These are phyloP conservation scores for Zaprionus bogoriensis DNA, from an alignment of 2,888 invertebrate species.

Conservation along the genomic window DNA sequence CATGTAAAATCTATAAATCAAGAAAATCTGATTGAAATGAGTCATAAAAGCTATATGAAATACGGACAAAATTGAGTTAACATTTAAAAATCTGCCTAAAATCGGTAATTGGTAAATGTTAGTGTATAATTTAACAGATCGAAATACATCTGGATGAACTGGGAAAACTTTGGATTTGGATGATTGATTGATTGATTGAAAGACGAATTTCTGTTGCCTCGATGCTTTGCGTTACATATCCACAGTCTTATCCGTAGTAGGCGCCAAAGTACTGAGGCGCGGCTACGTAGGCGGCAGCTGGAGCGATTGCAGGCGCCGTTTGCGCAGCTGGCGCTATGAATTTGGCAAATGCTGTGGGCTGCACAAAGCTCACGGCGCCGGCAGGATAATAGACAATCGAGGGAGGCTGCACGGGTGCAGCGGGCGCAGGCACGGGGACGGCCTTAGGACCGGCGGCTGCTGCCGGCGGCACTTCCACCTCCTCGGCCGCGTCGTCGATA, in stretches of 20 bases:
- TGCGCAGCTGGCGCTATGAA: slow-evolving; percentile 43
- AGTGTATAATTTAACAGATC: background rate
- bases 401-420: slow-evolving; percentile 29
- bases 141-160: no score
- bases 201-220: background rate
- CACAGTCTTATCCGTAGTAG: slow-evolving; percentile 50
- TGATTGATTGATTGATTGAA: background rate
- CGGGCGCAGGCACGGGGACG: slow-evolving; percentile 4
- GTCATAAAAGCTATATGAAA: no score
- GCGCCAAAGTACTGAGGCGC: slow-evolving; percentile 57
- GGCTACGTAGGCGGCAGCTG: slow-evolving; percentile 43
- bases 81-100: no score
- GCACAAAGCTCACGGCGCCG: slow-evolving; percentile 70
- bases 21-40: no score
- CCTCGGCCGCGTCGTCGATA: slow-evolving; percentile 66
- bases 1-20: no score
- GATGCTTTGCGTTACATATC: background rate
- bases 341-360: slow-evolving; percentile 59
- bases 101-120: no score
- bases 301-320: slow-evolving; percentile 11
- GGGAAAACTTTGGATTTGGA: no score
- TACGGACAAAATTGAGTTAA: no score
- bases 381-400: slow-evolving; percentile 73
- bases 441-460: slow-evolving; percentile 9
- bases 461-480: slow-evolving; percentile 46